Conservation (phyloP, 2,113 vertebrate genomes). For the Alosa alosa region DNA sequence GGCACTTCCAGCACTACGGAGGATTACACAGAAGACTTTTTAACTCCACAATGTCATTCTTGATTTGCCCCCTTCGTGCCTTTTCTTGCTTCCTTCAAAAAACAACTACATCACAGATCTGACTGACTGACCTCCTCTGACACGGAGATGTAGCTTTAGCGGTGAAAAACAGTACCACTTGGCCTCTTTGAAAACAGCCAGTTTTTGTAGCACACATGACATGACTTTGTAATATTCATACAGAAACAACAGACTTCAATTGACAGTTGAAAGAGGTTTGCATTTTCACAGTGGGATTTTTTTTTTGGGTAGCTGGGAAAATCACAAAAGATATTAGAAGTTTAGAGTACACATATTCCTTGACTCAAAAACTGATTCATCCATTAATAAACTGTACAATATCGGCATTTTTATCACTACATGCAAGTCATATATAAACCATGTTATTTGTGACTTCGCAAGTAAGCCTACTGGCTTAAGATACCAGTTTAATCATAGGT, state of each 20-base stretch:
- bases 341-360: too few relatives aligned
- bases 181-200: background rate
- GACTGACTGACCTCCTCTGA: conserved; percentile 49
- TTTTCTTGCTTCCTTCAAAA: conserved; percentile 66
- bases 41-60: conserved; percentile 70
- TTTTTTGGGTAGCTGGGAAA: background rate
- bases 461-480: background rate
- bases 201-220: background rate
- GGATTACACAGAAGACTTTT: conserved; percentile 70
- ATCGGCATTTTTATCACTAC: background rate
- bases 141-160: background rate
- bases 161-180: conserved; percentile 11
- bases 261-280: background rate
- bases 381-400: background rate
- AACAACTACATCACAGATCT: conserved; percentile 74
- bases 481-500: background rate
- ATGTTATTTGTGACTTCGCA: background rate
- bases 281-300: background rate
- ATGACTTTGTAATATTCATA: background rate
- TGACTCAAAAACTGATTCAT: background rate
- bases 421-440: background rate
- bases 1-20: conserved; percentile 71
- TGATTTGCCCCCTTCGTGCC: conserved; percentile 68
- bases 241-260: background rate
- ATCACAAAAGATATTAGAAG: background rate